A percentile compares a stretch with the other conserved stretches of the same genome.
Conservation (phyloP, 2,797 vertebrate species). For the Octomys mimax region DNA sequence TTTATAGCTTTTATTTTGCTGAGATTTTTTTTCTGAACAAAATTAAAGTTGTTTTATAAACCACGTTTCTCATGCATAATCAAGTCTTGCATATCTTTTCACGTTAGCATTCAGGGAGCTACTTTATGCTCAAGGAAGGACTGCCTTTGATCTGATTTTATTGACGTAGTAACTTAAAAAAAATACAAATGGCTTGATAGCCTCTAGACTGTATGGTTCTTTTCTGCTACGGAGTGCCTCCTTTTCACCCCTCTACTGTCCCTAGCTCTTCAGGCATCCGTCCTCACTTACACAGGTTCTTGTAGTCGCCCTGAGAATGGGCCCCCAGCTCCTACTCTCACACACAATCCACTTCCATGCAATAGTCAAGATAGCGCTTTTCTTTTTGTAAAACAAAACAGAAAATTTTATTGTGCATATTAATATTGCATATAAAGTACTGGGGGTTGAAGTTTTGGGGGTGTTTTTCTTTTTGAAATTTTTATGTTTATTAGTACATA, state of each 20-base stretch:
- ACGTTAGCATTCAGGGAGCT: not conserved
- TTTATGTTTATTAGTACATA: not conserved
- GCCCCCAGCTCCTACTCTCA: not conserved
- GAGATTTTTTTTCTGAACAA: not conserved
- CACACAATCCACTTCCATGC: not conserved
- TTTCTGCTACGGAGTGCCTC: not conserved
- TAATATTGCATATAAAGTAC: not conserved
- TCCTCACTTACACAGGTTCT: not conserved
- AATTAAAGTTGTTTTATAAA: not conserved
- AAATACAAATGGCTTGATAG: not conserved
- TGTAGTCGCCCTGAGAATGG: not conserved
- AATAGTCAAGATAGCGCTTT: too few relatives aligned
- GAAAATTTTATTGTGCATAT: not conserved
- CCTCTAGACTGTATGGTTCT: not conserved
- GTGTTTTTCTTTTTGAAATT: not conserved
- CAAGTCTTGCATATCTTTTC: not conserved
- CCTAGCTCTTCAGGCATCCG: not conserved
- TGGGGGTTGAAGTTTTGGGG: not conserved
- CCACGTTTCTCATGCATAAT: not conserved
- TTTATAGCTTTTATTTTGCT: not conserved
- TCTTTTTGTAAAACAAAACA: not conserved
- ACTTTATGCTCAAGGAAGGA: not conserved
- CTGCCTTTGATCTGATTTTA: not conserved
- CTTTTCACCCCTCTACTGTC: not conserved
- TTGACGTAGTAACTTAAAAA: not conserved